These are phyloP conservation scores for Linurgus olivaceus DNA, from an alignment of 2,797 vertebrate genomes.

Conservation along the genomic window DNA sequence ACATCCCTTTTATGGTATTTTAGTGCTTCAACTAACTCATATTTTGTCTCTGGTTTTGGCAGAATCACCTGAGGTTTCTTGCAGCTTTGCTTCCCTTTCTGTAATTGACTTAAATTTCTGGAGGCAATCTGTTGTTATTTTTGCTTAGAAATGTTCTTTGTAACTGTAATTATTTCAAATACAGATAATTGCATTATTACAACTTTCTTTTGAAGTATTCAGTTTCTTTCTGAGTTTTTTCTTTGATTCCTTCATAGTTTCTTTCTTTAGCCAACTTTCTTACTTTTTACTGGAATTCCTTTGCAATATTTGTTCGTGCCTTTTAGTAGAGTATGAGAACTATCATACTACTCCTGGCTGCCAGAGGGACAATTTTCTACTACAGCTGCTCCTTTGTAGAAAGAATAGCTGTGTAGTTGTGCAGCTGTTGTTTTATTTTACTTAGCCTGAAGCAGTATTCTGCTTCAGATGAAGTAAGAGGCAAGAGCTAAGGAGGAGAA, in stretches of 20 bases:
- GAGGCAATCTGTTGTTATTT: neutral
- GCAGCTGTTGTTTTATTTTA: constrained; percentile 65
- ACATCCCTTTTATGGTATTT: neutral
- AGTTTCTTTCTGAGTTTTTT: neutral
- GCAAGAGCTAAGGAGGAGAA: constrained; percentile 21
- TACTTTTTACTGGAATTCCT: neutral
- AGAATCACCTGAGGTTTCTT: neutral
- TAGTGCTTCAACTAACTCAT: neutral
- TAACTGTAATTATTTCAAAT: constrained; percentile 22
- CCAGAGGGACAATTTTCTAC: constrained; percentile 43
- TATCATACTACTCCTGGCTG: neutral
- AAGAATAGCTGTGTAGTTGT: constrained; percentile 54
- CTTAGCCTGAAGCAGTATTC: constrained; percentile 48
- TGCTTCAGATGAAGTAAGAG: constrained; percentile 40
- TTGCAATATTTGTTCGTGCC: neutral
- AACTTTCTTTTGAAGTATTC: neutral
- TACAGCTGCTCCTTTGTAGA: constrained; percentile 55
- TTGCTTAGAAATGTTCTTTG: neutral
- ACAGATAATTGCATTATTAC: neutral
- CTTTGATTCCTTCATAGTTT: neutral
- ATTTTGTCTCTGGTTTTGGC: neutral
- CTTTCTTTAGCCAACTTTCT: neutral
- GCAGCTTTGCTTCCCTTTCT: neutral
- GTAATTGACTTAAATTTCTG: neutral
- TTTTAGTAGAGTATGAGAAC: neutral